These are phyloP conservation scores for Schizopygopsis pylzovi DNA, from an alignment of 2,797 vertebrate species.

Conservation along the genomic window DNA sequence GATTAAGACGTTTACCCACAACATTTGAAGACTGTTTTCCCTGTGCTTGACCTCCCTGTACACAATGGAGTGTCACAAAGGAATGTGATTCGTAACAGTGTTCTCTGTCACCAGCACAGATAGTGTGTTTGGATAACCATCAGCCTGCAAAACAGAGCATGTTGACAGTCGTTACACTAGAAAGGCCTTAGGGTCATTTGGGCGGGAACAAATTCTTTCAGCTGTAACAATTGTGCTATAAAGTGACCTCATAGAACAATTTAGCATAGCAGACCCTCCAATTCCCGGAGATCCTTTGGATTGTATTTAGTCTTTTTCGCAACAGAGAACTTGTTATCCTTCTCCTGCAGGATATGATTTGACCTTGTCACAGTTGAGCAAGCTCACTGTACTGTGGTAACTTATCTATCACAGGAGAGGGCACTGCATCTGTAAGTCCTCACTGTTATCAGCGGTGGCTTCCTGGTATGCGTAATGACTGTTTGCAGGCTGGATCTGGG, in stretches of 20 bases:
- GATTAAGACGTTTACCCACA: conserved; percentile 23
- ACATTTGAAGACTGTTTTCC: conserved; percentile 42
- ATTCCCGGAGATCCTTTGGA: conserved; percentile 40
- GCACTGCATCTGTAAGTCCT: conserved; percentile 44
- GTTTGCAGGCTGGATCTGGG: conserved; percentile 72
- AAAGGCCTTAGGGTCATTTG: conserved; percentile 26
- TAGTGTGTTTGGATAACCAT: conserved; percentile 46
- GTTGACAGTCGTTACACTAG: conserved; percentile 49
- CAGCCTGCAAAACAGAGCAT: conserved; percentile 34
- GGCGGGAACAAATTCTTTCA: conserved; percentile 42
- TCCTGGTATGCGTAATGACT: conserved; percentile 76
- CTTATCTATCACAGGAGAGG: conserved; percentile 39
- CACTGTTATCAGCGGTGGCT: conserved; percentile 67
- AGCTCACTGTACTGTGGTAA: conserved; percentile 16
- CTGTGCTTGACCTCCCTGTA: conserved; percentile 32
- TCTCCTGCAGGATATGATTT: conserved; percentile 16
- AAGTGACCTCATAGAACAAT: conserved; percentile 28
- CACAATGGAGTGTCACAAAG: conserved; percentile 38
- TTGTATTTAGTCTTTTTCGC: neutral
- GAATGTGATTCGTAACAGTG: conserved; percentile 42
- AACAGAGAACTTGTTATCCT: neutral
- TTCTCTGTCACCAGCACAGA: conserved; percentile 34
- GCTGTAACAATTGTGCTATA: conserved; percentile 48
- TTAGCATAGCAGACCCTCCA: conserved; percentile 23
- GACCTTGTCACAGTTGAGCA: neutral